Conservation (phyloP, 2,797 vertebrate species). For the Erethizon dorsatum region DNA sequence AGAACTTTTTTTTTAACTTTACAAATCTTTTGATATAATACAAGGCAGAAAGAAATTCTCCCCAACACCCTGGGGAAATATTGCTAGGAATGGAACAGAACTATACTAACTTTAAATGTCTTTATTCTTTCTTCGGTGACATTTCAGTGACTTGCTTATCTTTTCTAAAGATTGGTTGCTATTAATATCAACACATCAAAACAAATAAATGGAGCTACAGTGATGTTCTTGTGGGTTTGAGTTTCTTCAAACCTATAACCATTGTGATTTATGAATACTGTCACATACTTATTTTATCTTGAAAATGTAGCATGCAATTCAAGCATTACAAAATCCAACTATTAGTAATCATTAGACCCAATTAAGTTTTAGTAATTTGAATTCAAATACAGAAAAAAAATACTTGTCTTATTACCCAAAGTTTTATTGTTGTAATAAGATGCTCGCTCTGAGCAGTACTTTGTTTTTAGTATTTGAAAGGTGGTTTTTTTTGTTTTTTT, state of each 20-base stretch:
- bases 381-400: slow-evolving; percentile 57
- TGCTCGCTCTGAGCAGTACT: neutral
- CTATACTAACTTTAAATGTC: neutral
- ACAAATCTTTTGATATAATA: slow-evolving; percentile 29
- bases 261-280: neutral
- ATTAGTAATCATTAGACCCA: slow-evolving; percentile 38
- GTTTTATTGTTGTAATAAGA: slow-evolving; percentile 3
- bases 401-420: slow-evolving; percentile 23
- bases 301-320: neutral
- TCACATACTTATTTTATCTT: slow-evolving; percentile 42
- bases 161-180: slow-evolving; percentile 51
- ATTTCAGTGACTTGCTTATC: neutral
- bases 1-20: neutral
- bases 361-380: slow-evolving; percentile 35
- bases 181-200: slow-evolving; percentile 50
- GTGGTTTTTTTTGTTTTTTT: neutral
- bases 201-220: slow-evolving; percentile 33
- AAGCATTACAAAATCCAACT: neutral
- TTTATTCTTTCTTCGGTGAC: slow-evolving; percentile 50
- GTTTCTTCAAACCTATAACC: slow-evolving; percentile 46
- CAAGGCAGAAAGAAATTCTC: neutral
- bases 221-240: neutral
- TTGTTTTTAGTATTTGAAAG: slow-evolving; percentile 52
- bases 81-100: neutral
- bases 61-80: neutral